Evolutionary conservation across 2,888 invertebrate genomes (phyloP).

Genomic region (Tiliacea citrago): DNA sequence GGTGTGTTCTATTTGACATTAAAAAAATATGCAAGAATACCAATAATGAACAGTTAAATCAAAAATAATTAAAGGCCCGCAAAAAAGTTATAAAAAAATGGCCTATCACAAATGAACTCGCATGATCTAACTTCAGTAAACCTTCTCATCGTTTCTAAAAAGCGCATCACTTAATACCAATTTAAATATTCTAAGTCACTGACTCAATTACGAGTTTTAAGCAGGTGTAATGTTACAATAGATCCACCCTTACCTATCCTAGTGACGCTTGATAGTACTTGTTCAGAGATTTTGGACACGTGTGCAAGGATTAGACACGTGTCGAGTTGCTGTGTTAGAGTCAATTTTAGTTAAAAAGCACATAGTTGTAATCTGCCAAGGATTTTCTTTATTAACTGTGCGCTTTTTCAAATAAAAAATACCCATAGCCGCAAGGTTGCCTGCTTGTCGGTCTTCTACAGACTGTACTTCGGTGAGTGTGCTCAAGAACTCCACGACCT

Average conservation of each 20-base stretch:
- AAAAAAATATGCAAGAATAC: not conserved
- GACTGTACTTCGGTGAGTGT: too few relatives aligned
- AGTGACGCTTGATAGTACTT: slow-evolving; percentile 30
- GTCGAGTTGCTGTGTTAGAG: slow-evolving; percentile 14
- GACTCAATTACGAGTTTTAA: slow-evolving; percentile 57
- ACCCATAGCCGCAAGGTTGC: too few relatives aligned
- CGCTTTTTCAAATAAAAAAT: too few relatives aligned
- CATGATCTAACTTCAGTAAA: slow-evolving; percentile 10
- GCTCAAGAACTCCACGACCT: too few relatives aligned
- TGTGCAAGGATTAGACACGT: slow-evolving; percentile 59
- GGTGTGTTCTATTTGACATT: not conserved
- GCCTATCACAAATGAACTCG: slow-evolving; percentile 1
- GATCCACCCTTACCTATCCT: slow-evolving; percentile 38
- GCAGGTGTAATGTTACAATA: slow-evolving; percentile 55
- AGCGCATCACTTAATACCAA: slow-evolving; percentile 70
- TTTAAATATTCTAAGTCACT: slow-evolving; percentile 65
- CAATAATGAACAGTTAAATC: not conserved
- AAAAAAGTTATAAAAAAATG: not conserved
- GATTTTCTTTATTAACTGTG: too few relatives aligned
- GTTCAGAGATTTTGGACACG: slow-evolving; percentile 47
- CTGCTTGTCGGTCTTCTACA: accelerated
- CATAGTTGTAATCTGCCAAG: not conserved
- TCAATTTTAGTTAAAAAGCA: slow-evolving; percentile 9
- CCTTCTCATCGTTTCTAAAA: slow-evolving; percentile 43
- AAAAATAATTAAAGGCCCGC: not conserved